Conservation (phyloP, 2,113 vertebrate genomes). For the Chloebia gouldiae region DNA sequence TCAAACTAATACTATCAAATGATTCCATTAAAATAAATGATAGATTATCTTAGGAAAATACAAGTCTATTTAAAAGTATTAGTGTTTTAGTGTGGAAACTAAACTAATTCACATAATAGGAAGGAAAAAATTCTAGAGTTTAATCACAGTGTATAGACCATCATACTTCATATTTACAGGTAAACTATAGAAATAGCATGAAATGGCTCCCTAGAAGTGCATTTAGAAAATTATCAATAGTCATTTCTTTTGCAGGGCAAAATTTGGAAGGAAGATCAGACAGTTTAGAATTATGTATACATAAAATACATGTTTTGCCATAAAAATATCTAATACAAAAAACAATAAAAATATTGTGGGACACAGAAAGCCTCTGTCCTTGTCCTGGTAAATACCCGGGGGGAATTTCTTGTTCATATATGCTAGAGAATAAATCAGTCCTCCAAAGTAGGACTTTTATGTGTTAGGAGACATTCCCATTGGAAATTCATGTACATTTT, state of each 20-base stretch:
- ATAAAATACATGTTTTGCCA: not conserved
- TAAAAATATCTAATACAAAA: not conserved
- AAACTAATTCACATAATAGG: not conserved
- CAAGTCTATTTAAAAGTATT: not conserved
- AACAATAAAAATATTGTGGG: not conserved
- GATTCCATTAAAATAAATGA: not conserved
- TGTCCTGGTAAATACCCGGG: not conserved
- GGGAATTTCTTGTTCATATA: not conserved
- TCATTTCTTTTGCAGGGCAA: not conserved
- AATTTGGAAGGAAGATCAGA: not conserved
- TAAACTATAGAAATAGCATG: not conserved
- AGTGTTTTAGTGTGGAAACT: not conserved
- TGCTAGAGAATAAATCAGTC: not conserved
- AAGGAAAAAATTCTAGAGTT: not conserved
- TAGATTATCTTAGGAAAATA: not conserved
- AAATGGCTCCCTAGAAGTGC: not conserved
- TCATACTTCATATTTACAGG: not conserved
- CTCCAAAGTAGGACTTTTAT: not conserved
- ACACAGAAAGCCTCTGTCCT: not conserved
- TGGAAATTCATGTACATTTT: conserved; percentile 44
- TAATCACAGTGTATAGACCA: not conserved
- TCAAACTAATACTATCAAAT: not conserved
- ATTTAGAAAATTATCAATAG: not conserved
- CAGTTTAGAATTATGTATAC: not conserved
- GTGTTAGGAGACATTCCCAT: not conserved